Evolutionary conservation across 2,888 invertebrate genomes (phyloP).

Genomic region (Cheilosia vernalis): DNA sequence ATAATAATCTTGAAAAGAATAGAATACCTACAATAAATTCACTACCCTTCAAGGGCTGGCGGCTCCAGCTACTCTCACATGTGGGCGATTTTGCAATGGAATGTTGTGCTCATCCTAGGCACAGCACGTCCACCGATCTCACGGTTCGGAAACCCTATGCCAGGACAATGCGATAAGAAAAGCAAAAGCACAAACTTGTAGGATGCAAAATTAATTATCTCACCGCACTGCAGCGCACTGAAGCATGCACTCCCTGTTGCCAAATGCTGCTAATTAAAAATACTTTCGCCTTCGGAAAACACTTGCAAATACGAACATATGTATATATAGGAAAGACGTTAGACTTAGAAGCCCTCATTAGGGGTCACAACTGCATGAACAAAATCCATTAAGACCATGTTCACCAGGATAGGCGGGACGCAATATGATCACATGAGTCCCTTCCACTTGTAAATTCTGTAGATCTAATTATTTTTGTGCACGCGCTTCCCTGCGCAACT

Average conservation of each 20-base stretch:
- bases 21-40: slow-evolving; percentile 67
- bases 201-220: slow-evolving; percentile 72
- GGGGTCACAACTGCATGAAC: slow-evolving; percentile 64
- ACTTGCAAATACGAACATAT: slow-evolving; percentile 60
- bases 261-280: slow-evolving; percentile 66
- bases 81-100: slow-evolving; percentile 64
- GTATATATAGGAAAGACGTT: slow-evolving; percentile 14
- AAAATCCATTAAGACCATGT: slow-evolving; percentile 71
- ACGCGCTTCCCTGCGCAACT: slow-evolving; percentile 63
- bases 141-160: slow-evolving; percentile 33
- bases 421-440: slow-evolving; percentile 66
- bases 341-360: slow-evolving; percentile 62
- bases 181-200: slow-evolving; percentile 65
- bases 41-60: slow-evolving; percentile 36
- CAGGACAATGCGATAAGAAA: slow-evolving; percentile 60
- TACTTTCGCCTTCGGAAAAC: slow-evolving; percentile 74
- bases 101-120: slow-evolving; percentile 35
- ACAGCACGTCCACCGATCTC: slow-evolving; percentile 52
- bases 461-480: slow-evolving; percentile 74
- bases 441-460: slow-evolving; percentile 67
- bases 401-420: slow-evolving; percentile 40
- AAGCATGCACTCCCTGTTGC: slow-evolving; percentile 35
- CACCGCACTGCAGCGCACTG: slow-evolving; percentile 23
- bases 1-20: slow-evolving; percentile 54
- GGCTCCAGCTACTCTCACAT: neutral